Base-by-base conservation (phyloP, 2,797 vertebrate genomes). In the Molossus alvarezi region DNA sequence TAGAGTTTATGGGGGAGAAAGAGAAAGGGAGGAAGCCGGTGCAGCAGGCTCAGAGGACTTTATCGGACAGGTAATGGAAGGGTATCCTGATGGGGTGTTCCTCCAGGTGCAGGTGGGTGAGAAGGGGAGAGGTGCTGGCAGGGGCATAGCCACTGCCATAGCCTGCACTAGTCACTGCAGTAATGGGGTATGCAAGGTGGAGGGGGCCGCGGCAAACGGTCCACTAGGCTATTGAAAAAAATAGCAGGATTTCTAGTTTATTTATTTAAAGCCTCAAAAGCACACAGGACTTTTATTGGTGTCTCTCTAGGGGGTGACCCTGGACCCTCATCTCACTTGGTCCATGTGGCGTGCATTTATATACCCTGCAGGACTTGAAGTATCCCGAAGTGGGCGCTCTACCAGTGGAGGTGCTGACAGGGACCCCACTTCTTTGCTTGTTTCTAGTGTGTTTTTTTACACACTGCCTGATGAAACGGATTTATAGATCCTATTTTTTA, bases 311-410 rank as follows among this genome's bases (percentile, higher is more conserved):
- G n/a, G 33, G 80, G 9, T 12, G 3, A 41, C 12, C 14, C 1
- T 51, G 51, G 11, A 14, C 14, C 29, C 11, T 65, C 27, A 29
- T 33, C 27, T 65, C 29, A 1, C 33, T 21, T 65, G 65, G 53
- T 37, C 37, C 5, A 0, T 29, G 1, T 37, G 11, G 18, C 0
- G 0, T 33, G 45, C 10, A 18, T 51, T 48, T 20, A 23, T 0
- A 2, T 60, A 45, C 64, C 67, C 60, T 15, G 14, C 0, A n/a
- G 60, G 58, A 75, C 71, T 67, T 13, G 3, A 20, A 25, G 45
- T 37, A 6, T 88, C 21, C 51, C 45, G 51, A 58, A 45, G 69
- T 4, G 10, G 75, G n/a, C 33, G 7, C 33, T 91, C 60, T 27
- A 6, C 29, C 53, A 9, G 65, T 13, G 20, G 18, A 25, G 13